These are phyloP conservation scores for Phylloscopus trochiloides DNA, from an alignment of 2,113 vertebrate genomes.

Conservation along the genomic window DNA sequence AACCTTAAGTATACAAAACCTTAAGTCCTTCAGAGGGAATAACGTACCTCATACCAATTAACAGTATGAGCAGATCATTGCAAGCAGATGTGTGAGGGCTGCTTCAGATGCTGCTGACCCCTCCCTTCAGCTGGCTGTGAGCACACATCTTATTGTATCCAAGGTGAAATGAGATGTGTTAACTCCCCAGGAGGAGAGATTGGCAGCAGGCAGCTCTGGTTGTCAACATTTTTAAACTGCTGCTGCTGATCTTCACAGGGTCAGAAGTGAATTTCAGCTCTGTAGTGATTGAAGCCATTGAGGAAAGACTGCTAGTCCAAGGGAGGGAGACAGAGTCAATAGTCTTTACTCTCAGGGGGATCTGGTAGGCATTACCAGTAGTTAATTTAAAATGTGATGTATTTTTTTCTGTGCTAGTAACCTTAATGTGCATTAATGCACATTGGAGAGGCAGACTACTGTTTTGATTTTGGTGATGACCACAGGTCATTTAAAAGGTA, in stretches of 20 bases:
- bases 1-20: background rate
- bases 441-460: background rate
- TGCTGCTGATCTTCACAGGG: background rate
- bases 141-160: background rate
- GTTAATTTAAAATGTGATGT: background rate
- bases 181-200: background rate
- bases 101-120: background rate
- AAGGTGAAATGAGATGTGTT: background rate
- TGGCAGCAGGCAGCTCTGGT: background rate
- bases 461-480: background rate
- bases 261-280: background rate
- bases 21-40: background rate
- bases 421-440: background rate
- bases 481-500: background rate
- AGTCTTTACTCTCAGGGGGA: background rate
- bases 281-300: background rate
- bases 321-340: background rate
- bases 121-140: background rate
- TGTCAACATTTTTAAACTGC: background rate
- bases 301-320: background rate
- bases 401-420: background rate
- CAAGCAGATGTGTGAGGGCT: slow-evolving; percentile 2
- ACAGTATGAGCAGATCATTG: background rate
- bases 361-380: background rate
- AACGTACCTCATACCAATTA: background rate